Percentiles rank a stretch among this genome's conserved stretches.
These are phyloP conservation scores for Gopherus evgoodei DNA, from an alignment of 2,113 vertebrate species.

Conservation along the genomic window DNA sequence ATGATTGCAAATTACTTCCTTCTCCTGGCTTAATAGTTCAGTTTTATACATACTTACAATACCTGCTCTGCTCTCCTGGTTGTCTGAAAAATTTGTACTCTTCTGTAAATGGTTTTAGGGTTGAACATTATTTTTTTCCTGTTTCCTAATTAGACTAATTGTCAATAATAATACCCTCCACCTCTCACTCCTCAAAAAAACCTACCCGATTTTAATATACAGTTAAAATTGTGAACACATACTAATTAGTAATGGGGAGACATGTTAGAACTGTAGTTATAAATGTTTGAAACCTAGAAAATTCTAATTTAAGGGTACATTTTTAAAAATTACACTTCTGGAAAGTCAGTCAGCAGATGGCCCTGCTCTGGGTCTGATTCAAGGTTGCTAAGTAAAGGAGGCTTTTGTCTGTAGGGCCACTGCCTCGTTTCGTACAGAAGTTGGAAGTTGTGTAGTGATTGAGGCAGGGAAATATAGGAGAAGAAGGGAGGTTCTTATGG, in stretches of 20 bases:
- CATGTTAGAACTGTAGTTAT: background rate
- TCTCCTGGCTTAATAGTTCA: background rate
- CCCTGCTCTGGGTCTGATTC: background rate
- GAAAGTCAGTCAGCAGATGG: background rate
- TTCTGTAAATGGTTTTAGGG: background rate
- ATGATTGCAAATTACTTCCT: background rate
- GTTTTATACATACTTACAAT: background rate
- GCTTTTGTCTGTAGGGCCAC: background rate
- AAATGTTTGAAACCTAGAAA: background rate
- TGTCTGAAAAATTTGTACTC: background rate
- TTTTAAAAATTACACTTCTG: background rate
- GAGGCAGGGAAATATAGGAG: background rate
- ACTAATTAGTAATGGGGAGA: background rate
- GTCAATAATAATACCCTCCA: background rate
- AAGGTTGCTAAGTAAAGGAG: background rate
- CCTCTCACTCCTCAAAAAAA: background rate
- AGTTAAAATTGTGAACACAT: background rate
- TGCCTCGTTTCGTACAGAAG: background rate
- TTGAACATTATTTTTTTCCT: background rate
- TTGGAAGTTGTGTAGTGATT: fast-evolving
- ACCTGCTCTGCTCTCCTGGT: background rate
- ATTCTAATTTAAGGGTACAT: background rate
- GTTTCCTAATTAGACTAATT: background rate
- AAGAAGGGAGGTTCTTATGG: background rate
- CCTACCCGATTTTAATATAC: background rate